phyloP scores from a whole-genome alignment of 2,888 invertebrate species.

The Sarcophaga rosellei region DNA sequence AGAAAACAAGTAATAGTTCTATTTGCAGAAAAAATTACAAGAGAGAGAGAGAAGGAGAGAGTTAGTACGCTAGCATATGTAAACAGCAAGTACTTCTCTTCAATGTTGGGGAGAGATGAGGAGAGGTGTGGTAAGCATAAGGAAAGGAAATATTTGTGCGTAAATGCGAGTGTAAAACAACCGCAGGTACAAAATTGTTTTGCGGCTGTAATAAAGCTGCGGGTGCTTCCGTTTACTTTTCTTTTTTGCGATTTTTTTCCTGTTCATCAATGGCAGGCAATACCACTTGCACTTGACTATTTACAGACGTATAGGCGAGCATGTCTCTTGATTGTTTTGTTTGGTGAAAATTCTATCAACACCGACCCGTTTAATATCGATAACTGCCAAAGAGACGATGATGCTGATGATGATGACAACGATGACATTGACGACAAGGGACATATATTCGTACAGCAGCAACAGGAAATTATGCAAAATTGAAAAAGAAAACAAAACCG shows the following conservation, averaged over 20 bases:
- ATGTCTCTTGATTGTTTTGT: too few species aligned
- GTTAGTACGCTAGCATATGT: too few species aligned
- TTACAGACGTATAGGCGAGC: not conserved
- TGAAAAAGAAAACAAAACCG: constrained; percentile 46
- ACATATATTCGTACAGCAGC: constrained; percentile 41
- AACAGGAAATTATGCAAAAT: constrained; percentile 81
- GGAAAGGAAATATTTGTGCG: constrained; percentile 69
- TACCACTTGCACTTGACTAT: constrained; percentile 30
- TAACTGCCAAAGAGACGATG: constrained; percentile 67
- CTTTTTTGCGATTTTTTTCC: constrained; percentile 12
- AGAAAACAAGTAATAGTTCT: constrained; percentile 50
- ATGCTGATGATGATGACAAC: constrained; percentile 61
- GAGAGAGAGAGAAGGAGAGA: constrained; percentile 31
- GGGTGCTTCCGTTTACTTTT: constrained; percentile 70
- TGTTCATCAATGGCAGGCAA: not conserved
- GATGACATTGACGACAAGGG: constrained; percentile 68
- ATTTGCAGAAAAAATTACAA: constrained; percentile 49
- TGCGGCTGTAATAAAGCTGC: constrained; percentile 70
- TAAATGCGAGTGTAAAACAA: constrained; percentile 55
- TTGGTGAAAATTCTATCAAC: constrained; percentile 70
- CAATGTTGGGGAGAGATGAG: too few species aligned
- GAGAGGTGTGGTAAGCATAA: constrained; percentile 1
- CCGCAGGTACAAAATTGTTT: constrained; percentile 70
- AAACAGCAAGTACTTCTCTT: too few species aligned
- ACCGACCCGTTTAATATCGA: constrained; percentile 72